Percentiles rank a stretch among this genome's conserved stretches.
Conservation (phyloP, 2,797 vertebrate genomes). For the Gymnodraco acuticeps region DNA sequence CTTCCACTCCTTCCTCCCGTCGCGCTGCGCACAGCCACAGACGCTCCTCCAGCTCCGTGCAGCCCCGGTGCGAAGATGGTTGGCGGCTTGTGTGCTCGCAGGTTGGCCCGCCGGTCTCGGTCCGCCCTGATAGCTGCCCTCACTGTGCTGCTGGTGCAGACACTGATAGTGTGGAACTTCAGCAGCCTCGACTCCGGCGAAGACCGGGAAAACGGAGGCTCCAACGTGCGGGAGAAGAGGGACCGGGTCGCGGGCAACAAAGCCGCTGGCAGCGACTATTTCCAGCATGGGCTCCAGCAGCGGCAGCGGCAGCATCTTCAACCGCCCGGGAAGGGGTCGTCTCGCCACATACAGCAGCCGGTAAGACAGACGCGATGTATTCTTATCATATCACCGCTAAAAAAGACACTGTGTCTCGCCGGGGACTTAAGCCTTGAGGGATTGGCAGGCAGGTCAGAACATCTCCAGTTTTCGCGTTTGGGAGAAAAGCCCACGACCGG, state of each 20-base stretch:
- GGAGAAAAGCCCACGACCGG: constrained; percentile 40
- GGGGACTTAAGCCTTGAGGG: constrained; percentile 41
- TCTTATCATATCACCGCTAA: constrained; percentile 18
- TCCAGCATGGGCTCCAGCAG: constrained; percentile 69
- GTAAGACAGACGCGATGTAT: constrained; percentile 69
- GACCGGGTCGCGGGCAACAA: constrained; percentile 80
- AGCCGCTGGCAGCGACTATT: constrained; percentile 79
- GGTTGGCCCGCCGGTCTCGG: constrained; percentile 92
- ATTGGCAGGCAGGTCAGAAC: constrained; percentile 56
- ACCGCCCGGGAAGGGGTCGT: constrained; percentile 80
- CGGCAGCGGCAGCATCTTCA: constrained; percentile 76
- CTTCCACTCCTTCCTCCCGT: constrained; percentile 71
- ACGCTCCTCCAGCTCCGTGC: constrained; percentile 71
- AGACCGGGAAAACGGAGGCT: constrained; percentile 83
- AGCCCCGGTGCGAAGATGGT: constrained; percentile 82
- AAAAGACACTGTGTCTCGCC: constrained; percentile 19
- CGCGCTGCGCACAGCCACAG: constrained; percentile 76
- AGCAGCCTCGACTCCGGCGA: constrained; percentile 93
- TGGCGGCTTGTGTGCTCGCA: constrained; percentile 87
- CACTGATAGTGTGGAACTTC: constrained; percentile 95
- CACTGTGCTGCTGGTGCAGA: constrained; percentile 93
- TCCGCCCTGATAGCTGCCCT: constrained; percentile 92
- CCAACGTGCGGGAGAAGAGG: constrained; percentile 84
- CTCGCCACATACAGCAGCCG: constrained; percentile 85
- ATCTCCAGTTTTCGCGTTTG: constrained; percentile 37